Percentiles rank a stretch among this genome's conserved stretches.
phyloP scores from a whole-genome alignment of 1,140 invertebrate genomes.

The Macrobrachium rosenbergii region DNA sequence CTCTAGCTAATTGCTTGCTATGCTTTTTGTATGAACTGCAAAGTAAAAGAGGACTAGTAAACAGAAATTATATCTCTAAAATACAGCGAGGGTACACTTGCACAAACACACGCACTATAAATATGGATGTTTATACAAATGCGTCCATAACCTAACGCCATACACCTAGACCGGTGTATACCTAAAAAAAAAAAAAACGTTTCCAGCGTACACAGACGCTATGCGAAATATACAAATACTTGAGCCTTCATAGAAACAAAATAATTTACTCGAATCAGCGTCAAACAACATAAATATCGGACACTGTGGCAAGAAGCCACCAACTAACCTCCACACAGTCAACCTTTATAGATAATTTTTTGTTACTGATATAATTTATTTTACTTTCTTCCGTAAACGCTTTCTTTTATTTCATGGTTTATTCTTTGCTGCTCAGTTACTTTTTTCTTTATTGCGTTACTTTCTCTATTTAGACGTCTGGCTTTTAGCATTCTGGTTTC shows the following conservation, averaged over 20 bases:
- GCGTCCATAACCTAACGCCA: neutral
- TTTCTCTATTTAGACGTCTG: too few relatives aligned
- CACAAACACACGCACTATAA: neutral
- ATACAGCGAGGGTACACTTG: neutral
- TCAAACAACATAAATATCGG: neutral
- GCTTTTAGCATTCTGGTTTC: too few relatives aligned
- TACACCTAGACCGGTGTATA: too few relatives aligned
- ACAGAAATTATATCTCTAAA: neutral
- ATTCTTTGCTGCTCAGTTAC: too few relatives aligned
- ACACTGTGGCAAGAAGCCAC: neutral
- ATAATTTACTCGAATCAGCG: neutral
- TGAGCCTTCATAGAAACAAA: neutral
- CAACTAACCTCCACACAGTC: neutral
- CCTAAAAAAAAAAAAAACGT: neutral
- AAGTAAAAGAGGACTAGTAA: neutral
- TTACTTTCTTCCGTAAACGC: too few relatives aligned
- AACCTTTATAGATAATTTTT: too few relatives aligned
- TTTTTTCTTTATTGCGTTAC: too few relatives aligned
- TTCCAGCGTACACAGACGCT: neutral
- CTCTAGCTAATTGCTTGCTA: constrained; percentile 47
- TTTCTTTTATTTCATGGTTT: too few relatives aligned
- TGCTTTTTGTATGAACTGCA: constrained; percentile 38
- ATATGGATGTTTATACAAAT: neutral
- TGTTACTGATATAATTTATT: too few relatives aligned
- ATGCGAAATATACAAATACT: neutral